These are phyloP conservation scores for Parnassius glacialis DNA, from an alignment of 2,888 invertebrate genomes.

Conservation along the genomic window DNA sequence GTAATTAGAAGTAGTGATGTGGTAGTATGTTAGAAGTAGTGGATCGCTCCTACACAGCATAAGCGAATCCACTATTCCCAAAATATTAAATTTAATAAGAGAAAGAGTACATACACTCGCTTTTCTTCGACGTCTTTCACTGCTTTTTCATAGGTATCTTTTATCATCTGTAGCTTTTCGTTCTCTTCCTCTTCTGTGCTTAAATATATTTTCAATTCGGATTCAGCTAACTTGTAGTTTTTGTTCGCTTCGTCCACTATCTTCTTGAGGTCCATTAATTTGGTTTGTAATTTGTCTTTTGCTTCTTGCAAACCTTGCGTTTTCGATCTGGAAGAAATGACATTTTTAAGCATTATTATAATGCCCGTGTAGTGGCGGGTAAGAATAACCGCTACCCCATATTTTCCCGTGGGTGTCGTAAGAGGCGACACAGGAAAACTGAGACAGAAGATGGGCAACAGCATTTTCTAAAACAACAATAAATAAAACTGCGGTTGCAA, in stretches of 20 bases:
- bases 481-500: too few relatives aligned
- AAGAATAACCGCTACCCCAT: too few relatives aligned
- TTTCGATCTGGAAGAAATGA: slow-evolving; percentile 64
- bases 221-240: slow-evolving; percentile 82
- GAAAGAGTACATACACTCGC: slow-evolving; percentile 51
- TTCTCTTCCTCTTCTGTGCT: slow-evolving; percentile 82
- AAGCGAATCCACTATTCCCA: too few relatives aligned
- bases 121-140: slow-evolving; percentile 74
- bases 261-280: slow-evolving; percentile 85
- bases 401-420: too few relatives aligned
- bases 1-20: too few relatives aligned
- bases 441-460: too few relatives aligned
- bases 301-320: slow-evolving; percentile 86
- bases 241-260: slow-evolving; percentile 85
- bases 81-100: too few relatives aligned
- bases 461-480: too few relatives aligned
- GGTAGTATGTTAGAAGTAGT: too few relatives aligned
- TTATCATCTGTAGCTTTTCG: slow-evolving; percentile 83
- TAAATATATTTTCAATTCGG: slow-evolving; percentile 89
- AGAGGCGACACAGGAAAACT: too few relatives aligned
- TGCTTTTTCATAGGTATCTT: slow-evolving; percentile 68
- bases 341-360: not conserved
- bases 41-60: too few relatives aligned
- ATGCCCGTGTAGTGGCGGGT: too few relatives aligned
- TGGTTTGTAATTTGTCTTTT: slow-evolving; percentile 85